Base-by-base conservation (phyloP, 2,797 vertebrate species). In the Silurus aristotelis region DNA sequence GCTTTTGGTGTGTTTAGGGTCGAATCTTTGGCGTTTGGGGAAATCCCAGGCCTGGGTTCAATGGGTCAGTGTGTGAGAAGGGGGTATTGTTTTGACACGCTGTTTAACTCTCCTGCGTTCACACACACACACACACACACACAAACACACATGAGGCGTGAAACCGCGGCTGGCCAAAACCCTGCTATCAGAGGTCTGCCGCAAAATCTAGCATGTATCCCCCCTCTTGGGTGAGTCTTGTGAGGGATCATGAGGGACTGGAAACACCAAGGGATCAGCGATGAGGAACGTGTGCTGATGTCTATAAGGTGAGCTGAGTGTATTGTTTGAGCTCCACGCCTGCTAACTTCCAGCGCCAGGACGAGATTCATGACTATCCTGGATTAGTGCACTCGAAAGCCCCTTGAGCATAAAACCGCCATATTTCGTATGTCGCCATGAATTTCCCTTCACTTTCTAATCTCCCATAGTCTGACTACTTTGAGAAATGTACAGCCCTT, bases 261-360 rank as follows among this genome's bases (percentile, higher is more conserved):
- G 48, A 75, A 75, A 56, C 19, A 63, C 46, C 52, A 20, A 63
- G 48, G 77, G 61, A 46, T 48, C 31, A 52, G n/a, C 31, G 1
- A 1, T 60, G 20, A 38, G 12, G 56, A 46, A 43, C 48, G 56
- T 52, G 7, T 20, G 63, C 79, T 6, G 31, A 2, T 31, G 48
- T 22, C 7, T 52, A 66, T 25, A 27, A 52, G 20, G 22, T 38
- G 6, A 46, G 27, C 48, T 38, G 46, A 66, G 67, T 61, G 55
- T 80, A 80, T 87, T 87, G 86, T 84, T 84, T 60, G 19, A 78
- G 64, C 66, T 83, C 72, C 75, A 83, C 81, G 73, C 85, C 85
- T 83, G 85, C 85, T 73, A 86, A 86, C 81, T 86, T 86, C 46
- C 85, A 75, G 64, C 63, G 22, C 58, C 10, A 20, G 46, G 70